These are phyloP conservation scores for Meta bourneti DNA, from an alignment of 2,888 invertebrate species.

Conservation along the genomic window DNA sequence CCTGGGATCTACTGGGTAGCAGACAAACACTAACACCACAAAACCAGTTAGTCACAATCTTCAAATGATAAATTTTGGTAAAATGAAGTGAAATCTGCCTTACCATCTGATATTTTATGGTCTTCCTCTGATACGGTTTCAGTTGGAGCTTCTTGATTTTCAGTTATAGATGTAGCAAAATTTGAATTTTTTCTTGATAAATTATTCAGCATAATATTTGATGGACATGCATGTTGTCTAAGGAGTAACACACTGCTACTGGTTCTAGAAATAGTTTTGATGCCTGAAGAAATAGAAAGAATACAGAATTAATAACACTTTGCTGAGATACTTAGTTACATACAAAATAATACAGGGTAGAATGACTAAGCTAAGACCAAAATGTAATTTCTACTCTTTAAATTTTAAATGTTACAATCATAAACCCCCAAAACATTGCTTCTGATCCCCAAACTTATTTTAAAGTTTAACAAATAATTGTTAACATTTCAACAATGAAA, in stretches of 20 bases:
- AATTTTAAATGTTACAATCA: too few relatives aligned
- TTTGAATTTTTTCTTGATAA: conserved; percentile 14
- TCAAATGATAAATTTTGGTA: background rate
- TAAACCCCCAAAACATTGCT: too few relatives aligned
- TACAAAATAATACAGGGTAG: too few relatives aligned
- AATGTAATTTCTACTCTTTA: too few relatives aligned
- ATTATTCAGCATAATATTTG: background rate
- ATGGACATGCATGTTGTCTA: background rate
- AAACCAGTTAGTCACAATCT: background rate
- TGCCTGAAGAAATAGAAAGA: background rate
- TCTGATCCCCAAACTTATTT: too few relatives aligned
- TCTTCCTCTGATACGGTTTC: conserved; percentile 7
- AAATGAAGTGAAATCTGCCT: background rate
- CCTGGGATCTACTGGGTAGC: too few relatives aligned
- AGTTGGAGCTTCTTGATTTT: background rate
- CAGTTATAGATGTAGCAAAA: conserved; percentile 3
- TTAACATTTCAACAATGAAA: too few relatives aligned
- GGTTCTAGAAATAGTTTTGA: background rate
- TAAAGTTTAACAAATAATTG: too few relatives aligned
- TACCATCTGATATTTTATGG: conserved; percentile 17
- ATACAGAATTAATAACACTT: background rate
- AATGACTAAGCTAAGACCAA: too few relatives aligned
- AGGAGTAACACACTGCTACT: background rate
- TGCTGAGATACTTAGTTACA: too few relatives aligned
- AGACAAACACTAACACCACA: too few relatives aligned